Conservation (phyloP, 2,113 vertebrate genomes). For the Neofelis nebulosa region DNA sequence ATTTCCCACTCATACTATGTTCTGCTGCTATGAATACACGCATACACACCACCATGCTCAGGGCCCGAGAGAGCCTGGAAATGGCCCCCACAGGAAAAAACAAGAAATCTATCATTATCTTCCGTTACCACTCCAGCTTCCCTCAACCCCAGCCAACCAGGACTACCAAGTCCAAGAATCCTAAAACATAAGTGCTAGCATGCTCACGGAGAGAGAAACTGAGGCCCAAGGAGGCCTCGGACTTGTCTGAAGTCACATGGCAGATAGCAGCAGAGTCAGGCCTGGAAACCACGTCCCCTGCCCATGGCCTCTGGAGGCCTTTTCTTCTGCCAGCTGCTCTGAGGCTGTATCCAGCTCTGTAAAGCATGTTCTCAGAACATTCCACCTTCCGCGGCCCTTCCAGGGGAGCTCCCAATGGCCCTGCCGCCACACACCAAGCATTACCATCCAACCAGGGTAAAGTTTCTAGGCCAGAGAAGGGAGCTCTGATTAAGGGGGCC, state of each 20-base stretch:
- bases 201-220: background rate
- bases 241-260: background rate
- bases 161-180: background rate
- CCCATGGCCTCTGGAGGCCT: accelerated
- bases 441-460: background rate
- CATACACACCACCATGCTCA: background rate
- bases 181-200: background rate
- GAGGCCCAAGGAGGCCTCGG: background rate
- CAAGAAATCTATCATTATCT: background rate
- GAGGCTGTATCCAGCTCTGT: background rate
- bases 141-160: background rate
- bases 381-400: background rate
- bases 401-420: background rate
- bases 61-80: background rate
- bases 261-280: background rate
- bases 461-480: background rate
- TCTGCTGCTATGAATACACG: background rate
- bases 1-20: background rate
- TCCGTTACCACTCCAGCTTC: background rate
- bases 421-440: background rate
- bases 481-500: too few species aligned
- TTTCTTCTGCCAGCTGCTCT: background rate
- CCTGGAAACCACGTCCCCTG: background rate
- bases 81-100: background rate
- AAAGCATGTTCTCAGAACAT: background rate